Evolutionary conservation across 2,888 invertebrate genomes (phyloP).

Genomic region (Drosophila aldrichi): DNA sequence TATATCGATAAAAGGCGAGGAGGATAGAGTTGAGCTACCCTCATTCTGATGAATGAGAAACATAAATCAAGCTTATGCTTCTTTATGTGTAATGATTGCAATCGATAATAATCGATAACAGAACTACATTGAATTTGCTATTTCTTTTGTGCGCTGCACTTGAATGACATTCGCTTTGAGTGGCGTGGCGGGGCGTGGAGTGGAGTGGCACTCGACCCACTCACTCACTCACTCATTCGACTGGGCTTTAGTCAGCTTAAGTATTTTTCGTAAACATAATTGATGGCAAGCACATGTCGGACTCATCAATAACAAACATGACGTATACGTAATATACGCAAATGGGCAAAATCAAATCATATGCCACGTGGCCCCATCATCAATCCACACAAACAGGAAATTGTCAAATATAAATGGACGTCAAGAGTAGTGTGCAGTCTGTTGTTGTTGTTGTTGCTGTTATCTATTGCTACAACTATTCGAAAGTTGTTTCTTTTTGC

Average conservation of each 20-base stretch:
- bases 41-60: not conserved
- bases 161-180: constrained; percentile 34
- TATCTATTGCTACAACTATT: constrained; percentile 70
- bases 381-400: constrained; percentile 65
- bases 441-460: constrained; percentile 25
- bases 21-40: not conserved
- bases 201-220: not conserved
- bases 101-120: constrained; percentile 7
- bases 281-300: constrained; percentile 64
- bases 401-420: constrained; percentile 77
- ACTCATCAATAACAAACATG: constrained; percentile 68
- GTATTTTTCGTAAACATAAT: constrained; percentile 48
- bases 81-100: not conserved
- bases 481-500: constrained; percentile 58
- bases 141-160: constrained; percentile 40
- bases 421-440: constrained; percentile 41
- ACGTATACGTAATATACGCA: constrained; percentile 66
- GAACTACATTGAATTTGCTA: not conserved
- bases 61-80: not conserved
- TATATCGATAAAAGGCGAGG: not conserved
- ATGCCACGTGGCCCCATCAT: constrained; percentile 56
- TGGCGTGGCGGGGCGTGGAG: not conserved
- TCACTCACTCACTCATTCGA: not conserved
- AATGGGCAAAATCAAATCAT: constrained; percentile 69
- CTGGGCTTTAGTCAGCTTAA: constrained; percentile 18